A percentile compares a stretch with the other conserved stretches of the same genome.
Conservation (phyloP, 2,888 invertebrate genomes). For the Athalia cordata region DNA sequence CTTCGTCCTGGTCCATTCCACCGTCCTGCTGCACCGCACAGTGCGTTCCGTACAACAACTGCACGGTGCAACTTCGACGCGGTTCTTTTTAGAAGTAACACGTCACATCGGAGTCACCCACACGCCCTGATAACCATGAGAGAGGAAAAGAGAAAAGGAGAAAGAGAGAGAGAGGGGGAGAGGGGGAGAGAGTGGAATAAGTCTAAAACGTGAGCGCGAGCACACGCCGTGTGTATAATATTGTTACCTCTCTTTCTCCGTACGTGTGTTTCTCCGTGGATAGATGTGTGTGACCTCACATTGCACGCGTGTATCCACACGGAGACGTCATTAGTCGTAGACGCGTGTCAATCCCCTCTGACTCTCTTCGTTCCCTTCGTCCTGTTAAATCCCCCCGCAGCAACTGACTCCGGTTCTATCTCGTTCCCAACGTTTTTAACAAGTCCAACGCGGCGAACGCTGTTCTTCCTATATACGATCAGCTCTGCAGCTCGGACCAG, state of each 20-base stretch:
- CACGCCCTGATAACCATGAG: neutral
- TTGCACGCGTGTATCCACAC: constrained; percentile 46
- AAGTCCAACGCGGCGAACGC: constrained; percentile 11
- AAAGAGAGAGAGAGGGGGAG: too few species aligned
- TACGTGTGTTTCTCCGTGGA: neutral
- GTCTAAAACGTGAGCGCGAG: too few species aligned
- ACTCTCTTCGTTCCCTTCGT: constrained; percentile 1
- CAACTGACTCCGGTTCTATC: neutral
- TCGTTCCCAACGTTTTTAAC: constrained; percentile 29
- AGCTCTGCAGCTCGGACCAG: constrained; percentile 3
- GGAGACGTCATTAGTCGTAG: constrained; percentile 58
- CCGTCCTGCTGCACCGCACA: neutral
- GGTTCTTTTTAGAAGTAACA: neutral
- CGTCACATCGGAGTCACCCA: constrained; percentile 7
- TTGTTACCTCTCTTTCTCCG: too few species aligned
- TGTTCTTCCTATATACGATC: neutral
- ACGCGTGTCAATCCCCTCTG: constrained; percentile 52
- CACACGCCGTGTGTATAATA: neutral
- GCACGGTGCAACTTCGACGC: too few species aligned
- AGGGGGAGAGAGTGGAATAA: too few species aligned
- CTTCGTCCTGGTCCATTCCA: constrained; percentile 12
- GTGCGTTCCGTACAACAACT: too few species aligned
- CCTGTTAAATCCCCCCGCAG: neutral
- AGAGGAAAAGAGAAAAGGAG: too few species aligned
- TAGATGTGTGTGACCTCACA: constrained; percentile 20